Conservation (phyloP, 2,888 invertebrate species). For the Pecten maximus region DNA sequence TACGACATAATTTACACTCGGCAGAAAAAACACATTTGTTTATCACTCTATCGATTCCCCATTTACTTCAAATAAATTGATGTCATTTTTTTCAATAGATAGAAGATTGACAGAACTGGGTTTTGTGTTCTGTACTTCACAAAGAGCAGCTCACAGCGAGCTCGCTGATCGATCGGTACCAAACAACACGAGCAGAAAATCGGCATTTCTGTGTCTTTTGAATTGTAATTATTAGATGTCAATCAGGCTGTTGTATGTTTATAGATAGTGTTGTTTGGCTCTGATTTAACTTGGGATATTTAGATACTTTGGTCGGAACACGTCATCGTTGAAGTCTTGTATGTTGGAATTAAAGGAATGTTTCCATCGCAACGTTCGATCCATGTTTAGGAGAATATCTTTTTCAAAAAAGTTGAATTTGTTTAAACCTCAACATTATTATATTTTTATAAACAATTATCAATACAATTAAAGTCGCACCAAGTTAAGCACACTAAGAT, state of each 20-base stretch:
- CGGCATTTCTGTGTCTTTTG: not conserved
- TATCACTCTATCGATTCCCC: not conserved
- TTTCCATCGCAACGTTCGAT: too few species aligned
- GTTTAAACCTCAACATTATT: too few species aligned
- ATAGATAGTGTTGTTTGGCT: not conserved
- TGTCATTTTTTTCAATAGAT: conserved; percentile 2
- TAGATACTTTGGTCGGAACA: not conserved
- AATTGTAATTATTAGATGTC: not conserved
- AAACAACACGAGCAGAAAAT: not conserved
- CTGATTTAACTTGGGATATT: not conserved
- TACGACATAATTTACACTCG: not conserved
- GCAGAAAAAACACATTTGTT: not conserved
- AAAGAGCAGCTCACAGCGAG: not conserved
- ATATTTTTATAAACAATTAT: too few species aligned
- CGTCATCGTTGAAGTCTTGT: not conserved
- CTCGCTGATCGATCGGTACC: not conserved
- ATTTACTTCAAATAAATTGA: conserved; percentile 28
- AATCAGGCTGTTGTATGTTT: not conserved
- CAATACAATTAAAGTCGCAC: too few species aligned
- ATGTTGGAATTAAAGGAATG: too few species aligned
- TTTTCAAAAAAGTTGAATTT: too few species aligned
- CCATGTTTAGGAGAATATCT: too few species aligned
- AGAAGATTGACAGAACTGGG: conserved; percentile 18
- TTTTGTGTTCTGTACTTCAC: not conserved
- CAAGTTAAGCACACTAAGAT: too few species aligned